A percentile compares a stretch with the other conserved stretches of the same genome.
Evolutionary conservation across 2,888 invertebrate species (phyloP).

Genomic region (Drosophila rubida): DNA sequence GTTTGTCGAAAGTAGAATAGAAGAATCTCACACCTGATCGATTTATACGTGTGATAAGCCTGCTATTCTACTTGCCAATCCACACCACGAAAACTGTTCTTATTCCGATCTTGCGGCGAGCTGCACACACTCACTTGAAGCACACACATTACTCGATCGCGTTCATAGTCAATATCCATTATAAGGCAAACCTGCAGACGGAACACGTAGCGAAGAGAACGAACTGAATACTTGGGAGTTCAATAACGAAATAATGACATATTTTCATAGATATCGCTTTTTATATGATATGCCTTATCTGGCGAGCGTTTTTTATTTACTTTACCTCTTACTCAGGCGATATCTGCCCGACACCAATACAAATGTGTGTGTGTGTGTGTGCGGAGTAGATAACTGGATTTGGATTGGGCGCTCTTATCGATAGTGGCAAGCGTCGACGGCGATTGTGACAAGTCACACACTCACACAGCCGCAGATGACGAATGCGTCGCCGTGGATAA

Average conservation of each 20-base stretch:
- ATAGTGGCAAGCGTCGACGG: conserved; percentile 57
- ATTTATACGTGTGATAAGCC: conserved; percentile 75
- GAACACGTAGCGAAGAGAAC: conserved; percentile 13
- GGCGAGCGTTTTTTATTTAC: conserved; percentile 64
- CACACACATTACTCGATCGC: conserved; percentile 8
- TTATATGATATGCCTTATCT: conserved; percentile 79
- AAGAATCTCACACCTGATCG: conserved; percentile 73
- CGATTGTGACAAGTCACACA: conserved; percentile 43
- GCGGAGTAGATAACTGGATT: conserved; percentile 72
- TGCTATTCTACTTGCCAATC: conserved; percentile 78
- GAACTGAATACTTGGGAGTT: conserved; percentile 70
- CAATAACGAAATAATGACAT: conserved; percentile 81
- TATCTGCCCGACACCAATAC: conserved; percentile 37
- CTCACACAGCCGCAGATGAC: conserved; percentile 37
- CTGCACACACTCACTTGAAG: conserved; percentile 24
- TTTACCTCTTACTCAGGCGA: conserved; percentile 67
- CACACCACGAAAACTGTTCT: conserved; percentile 46
- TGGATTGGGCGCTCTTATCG: conserved; percentile 77
- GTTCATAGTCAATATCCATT: conserved; percentile 1
- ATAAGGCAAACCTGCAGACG: background rate
- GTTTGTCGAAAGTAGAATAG: conserved; percentile 80
- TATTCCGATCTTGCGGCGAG: too few species aligned
- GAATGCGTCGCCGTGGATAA: conserved; percentile 54
- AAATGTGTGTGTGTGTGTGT: conserved; percentile 32
- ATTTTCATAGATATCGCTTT: conserved; percentile 80